phyloP scores from a whole-genome alignment of 2,113 vertebrate genomes.

The Prietella phreatophila region DNA sequence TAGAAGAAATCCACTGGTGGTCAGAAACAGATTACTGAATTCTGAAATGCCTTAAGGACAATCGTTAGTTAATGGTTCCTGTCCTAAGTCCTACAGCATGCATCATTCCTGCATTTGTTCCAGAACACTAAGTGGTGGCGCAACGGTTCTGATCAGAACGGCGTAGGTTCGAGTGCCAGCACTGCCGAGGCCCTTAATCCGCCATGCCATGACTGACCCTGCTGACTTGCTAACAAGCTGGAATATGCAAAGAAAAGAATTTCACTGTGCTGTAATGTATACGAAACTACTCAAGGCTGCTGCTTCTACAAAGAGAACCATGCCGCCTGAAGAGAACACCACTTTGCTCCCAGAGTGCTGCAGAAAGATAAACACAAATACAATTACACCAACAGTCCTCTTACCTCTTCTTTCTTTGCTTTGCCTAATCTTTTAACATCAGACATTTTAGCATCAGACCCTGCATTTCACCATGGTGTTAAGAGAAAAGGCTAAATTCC shows the following conservation, averaged over 20 bases:
- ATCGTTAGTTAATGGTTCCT: too few relatives aligned
- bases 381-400: neutral
- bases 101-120: neutral
- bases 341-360: neutral
- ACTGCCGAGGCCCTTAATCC: too few relatives aligned
- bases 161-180: too few relatives aligned
- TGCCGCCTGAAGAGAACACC: neutral
- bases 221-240: too few relatives aligned
- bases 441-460: neutral
- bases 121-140: neutral
- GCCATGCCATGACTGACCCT: too few relatives aligned
- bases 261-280: too few relatives aligned
- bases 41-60: too few relatives aligned
- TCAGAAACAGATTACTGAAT: neutral
- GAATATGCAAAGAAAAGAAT: too few relatives aligned
- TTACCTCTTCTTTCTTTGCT: neutral
- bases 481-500: neutral
- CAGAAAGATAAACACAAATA: neutral
- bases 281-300: too few relatives aligned
- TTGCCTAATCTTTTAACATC: neutral
- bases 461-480: neutral
- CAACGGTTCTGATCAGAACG: too few relatives aligned
- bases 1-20: neutral
- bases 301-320: neutral
- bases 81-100: too few relatives aligned